Base-by-base conservation (phyloP, 2,888 invertebrate species). In the Liopterus haemorrhoidalis region DNA sequence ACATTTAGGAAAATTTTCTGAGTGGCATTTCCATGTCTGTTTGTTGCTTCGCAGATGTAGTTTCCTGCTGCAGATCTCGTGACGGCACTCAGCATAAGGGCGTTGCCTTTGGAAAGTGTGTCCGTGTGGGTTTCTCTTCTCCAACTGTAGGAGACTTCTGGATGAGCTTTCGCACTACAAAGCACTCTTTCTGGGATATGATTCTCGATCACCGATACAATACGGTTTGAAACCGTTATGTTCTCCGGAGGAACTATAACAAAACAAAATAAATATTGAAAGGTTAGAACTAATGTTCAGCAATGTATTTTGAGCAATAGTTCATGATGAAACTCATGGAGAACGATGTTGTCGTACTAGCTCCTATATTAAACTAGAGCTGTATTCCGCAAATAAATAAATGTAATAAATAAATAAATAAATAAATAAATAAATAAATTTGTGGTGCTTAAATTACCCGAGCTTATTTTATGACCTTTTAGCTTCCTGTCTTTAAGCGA, bases 231-330 rank as follows among this genome's bases (percentile, higher is more conserved):
- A 6, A 90, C 83, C 1, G 79, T 81, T 54, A 91, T 79, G 59
- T 88, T 85, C 62, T 89, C 88, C n/a, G 93, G 93, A 51, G 85
- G 81, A 73, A 81, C 86, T 87, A 63, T 16, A 60, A 53, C 51
- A 49, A 40, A 43, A 31, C 2, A n/a, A 12, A 36, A 21, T 9
- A 12, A n/a, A n/a, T n/a, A n/a, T n/a, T n/a, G n/a, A n/a, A 9
- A 41, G 14, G 11, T 20, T n/a, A n/a, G n/a, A n/a, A n/a, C n/a
- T n/a, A n/a, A n/a, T n/a, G n/a, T n/a, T n/a, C n/a, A n/a, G n/a
- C n/a, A n/a, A n/a, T n/a, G n/a, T n/a, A n/a, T n/a, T n/a, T n/a
- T n/a, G n/a, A n/a, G n/a, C n/a, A n/a, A n/a, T n/a, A n/a, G n/a
- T n/a, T n/a, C n/a, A n/a, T n/a, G n/a, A n/a, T n/a, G n/a, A n/a